Evolutionary conservation across 1,140 invertebrate genomes (phyloP).

Genomic region (Conopomorpha cramerella): DNA sequence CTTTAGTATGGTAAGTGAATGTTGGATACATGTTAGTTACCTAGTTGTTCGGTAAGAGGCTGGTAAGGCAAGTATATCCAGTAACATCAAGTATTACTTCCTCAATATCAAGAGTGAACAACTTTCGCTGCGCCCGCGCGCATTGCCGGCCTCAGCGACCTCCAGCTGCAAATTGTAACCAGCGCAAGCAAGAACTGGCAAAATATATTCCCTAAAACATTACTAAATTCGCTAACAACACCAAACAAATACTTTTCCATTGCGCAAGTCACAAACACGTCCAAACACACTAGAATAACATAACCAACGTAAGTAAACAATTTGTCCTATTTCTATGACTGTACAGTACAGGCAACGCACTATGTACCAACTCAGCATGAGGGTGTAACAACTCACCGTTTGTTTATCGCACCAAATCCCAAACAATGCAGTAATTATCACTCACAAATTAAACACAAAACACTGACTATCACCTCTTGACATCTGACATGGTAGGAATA

Average conservation of each 20-base stretch:
- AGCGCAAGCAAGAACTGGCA: conserved; percentile 2
- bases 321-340: too few relatives aligned
- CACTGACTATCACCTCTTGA: conserved; percentile 54
- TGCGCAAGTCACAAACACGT: conserved; percentile 15
- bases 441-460: conserved; percentile 48
- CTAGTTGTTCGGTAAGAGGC: not conserved
- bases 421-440: conserved; percentile 54
- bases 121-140: conserved; percentile 30
- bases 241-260: conserved; percentile 7
- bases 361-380: too few relatives aligned
- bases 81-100: conserved; percentile 16
- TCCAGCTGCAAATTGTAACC: conserved; percentile 11
- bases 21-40: too few relatives aligned
- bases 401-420: conserved; percentile 43
- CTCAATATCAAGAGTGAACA: conserved; percentile 41
- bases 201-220: conserved; percentile 6
- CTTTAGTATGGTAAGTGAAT: too few relatives aligned
- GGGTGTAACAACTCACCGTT: conserved; percentile 1
- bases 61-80: not conserved
- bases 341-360: too few relatives aligned
- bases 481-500: conserved; percentile 48
- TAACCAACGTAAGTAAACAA: too few relatives aligned
- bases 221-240: conserved; percentile 12
- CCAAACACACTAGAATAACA: too few relatives aligned
- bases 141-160: conserved; percentile 1